Base-by-base conservation (phyloP, 2,888 invertebrate species). In the Athrips mouffetella region DNA sequence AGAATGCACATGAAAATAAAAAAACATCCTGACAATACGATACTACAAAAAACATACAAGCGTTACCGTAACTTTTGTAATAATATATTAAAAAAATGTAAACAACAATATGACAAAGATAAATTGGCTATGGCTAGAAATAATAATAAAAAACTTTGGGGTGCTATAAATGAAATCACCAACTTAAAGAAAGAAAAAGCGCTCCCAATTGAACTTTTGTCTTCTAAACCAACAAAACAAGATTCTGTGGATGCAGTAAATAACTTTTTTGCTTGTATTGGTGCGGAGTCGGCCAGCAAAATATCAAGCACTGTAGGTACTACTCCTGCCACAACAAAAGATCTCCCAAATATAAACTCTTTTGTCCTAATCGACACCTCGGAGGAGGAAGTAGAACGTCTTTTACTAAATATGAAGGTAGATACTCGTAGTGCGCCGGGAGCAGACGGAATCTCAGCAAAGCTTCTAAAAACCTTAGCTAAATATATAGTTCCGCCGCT, bases 31-130 rank as follows among this genome's bases (percentile, higher is more conserved):
- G 16, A 40, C 13, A 40, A 52, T 23, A 0, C 39, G 25, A 10
- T 39, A 2, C 16, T 39, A 10, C 40, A 4, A 7, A 3, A 15
- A 3, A 37, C 37, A 4, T 37, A 16, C 18, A n/a, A 45, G 47
- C 5, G 31, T 8, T 31, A 31, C 41, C 46, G 49, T 39, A 53
- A 53, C 10, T 47, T 41, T 20, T 53, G 49, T 20, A 48, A 45
- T 15, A 40, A 48, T 16, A 27, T 50, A 10, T n/a, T 50, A 21
- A 40, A 41, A 21, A 47, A 47, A 21, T 21, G 18, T 20, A 47
- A 47, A 47, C 23, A 21, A 13, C 15, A 40, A 11, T 47, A 47
- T 23, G 47, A 47, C 13, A 31, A 23, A 4, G 4, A 13, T 15
- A 8, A 20, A 23, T 11, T 47, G 13, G 23, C n/a, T 15, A 18